Evolutionary conservation across 2,888 invertebrate genomes (phyloP).

Genomic region (Chaitophorus viminalis): DNA sequence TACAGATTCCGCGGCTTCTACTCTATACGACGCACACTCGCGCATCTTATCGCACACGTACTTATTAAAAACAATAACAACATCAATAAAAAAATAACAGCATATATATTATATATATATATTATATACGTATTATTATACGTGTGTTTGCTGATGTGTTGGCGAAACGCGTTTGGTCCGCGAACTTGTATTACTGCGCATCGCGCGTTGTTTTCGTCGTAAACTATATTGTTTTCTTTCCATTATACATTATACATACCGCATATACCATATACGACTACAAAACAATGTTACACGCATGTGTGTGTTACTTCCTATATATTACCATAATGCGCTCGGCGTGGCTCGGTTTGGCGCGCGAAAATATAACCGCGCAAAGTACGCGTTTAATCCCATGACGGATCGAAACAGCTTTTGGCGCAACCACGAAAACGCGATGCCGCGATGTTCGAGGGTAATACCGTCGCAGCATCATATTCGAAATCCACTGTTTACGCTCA

Average conservation of each 20-base stretch:
- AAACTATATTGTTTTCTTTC: constrained; percentile 10
- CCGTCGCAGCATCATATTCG: not conserved
- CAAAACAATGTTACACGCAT: not conserved
- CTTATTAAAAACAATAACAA: not conserved
- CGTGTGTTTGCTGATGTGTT: too few relatives aligned
- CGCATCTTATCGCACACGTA: not conserved
- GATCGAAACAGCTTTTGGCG: not conserved
- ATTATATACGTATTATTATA: too few relatives aligned
- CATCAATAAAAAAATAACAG: not conserved
- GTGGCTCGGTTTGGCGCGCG: not conserved
- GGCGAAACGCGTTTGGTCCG: not conserved
- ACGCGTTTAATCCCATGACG: not conserved
- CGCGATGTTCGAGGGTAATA: not conserved
- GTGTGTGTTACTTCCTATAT: not conserved
- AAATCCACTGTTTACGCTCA: not conserved
- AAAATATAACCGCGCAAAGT: not conserved
- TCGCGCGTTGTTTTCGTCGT: not conserved
- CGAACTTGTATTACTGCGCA: not conserved
- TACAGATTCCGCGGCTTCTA: not conserved
- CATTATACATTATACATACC: not conserved
- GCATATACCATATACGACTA: too few relatives aligned
- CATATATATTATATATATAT: not conserved
- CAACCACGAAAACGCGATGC: not conserved
- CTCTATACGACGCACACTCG: not conserved
- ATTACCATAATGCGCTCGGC: not conserved